Conservation (phyloP, 2,888 invertebrate genomes). For the Drosophila fulvimacula region DNA sequence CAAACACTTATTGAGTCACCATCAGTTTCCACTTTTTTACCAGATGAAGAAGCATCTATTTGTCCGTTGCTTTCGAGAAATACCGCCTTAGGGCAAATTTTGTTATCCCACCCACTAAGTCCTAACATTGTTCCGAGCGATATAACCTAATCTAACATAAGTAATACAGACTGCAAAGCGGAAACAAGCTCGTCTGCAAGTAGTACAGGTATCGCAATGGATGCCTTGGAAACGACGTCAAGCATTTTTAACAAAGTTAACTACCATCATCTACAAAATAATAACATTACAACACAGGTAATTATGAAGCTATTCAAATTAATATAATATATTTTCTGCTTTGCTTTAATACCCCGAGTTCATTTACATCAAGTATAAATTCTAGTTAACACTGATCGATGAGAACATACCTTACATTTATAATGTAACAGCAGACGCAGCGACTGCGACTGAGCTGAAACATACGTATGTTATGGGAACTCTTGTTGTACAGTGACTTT, state of each 20-base stretch:
- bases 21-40: slow-evolving; percentile 83
- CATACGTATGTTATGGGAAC: no score
- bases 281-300: slow-evolving; percentile 75
- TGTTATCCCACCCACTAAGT: slow-evolving; percentile 87
- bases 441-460: no score
- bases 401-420: no score
- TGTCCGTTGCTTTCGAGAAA: slow-evolving; percentile 88
- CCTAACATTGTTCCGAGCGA: slow-evolving; percentile 86
- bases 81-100: slow-evolving; percentile 86
- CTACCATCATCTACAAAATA: slow-evolving; percentile 83
- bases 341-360: no score
- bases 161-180: slow-evolving; percentile 66
- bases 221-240: slow-evolving; percentile 76
- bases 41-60: slow-evolving; percentile 89
- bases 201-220: slow-evolving; percentile 84
- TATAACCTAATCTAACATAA: slow-evolving; percentile 82
- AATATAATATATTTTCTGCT: no score
- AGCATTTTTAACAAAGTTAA: slow-evolving; percentile 79
- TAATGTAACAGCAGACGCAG: no score
- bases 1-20: slow-evolving; percentile 82
- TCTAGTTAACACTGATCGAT: no score
- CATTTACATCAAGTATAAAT: no score
- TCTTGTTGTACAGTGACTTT: no score
- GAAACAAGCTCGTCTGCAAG: slow-evolving; percentile 83
- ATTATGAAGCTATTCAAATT: not conserved